These are phyloP conservation scores for Falco peregrinus DNA, from an alignment of 2,797 vertebrate species.

Conservation along the genomic window DNA sequence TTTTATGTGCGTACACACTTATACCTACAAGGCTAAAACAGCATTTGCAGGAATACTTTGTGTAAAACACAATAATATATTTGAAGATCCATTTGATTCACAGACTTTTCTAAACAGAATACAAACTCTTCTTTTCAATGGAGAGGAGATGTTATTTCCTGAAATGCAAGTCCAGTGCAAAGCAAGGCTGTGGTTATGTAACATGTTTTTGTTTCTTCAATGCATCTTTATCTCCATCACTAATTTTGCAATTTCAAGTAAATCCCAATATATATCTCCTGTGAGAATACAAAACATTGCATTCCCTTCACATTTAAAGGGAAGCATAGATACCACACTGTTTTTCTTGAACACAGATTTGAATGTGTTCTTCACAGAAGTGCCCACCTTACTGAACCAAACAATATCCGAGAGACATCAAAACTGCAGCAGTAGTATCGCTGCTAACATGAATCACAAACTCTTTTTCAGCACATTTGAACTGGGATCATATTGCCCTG, in stretches of 20 bases:
- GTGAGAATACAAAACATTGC: not conserved
- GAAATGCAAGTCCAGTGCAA: not conserved
- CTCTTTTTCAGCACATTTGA: not conserved
- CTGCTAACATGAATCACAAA: slow-evolving; percentile 16
- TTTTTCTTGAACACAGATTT: not conserved
- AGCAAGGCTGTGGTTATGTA: not conserved
- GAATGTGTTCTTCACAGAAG: slow-evolving; percentile 17
- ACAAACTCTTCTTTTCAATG: not conserved
- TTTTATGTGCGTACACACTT: not conserved
- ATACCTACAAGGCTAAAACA: not conserved
- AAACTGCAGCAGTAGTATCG: not conserved
- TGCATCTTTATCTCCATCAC: not conserved
- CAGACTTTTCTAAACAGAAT: not conserved
- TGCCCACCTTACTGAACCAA: slow-evolving; percentile 35
- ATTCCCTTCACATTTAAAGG: not conserved
- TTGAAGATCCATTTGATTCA: not conserved
- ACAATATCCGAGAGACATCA: slow-evolving; percentile 41
- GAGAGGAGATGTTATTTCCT: not conserved
- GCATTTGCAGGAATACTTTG: not conserved
- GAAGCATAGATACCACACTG: not conserved
- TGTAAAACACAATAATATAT: no score
- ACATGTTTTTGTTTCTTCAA: not conserved
- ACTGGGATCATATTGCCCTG: not conserved
- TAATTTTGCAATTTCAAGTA: not conserved
- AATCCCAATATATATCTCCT: not conserved